These are phyloP conservation scores for Epinotia bilunana DNA, from an alignment of 2,888 invertebrate genomes.

Conservation along the genomic window DNA sequence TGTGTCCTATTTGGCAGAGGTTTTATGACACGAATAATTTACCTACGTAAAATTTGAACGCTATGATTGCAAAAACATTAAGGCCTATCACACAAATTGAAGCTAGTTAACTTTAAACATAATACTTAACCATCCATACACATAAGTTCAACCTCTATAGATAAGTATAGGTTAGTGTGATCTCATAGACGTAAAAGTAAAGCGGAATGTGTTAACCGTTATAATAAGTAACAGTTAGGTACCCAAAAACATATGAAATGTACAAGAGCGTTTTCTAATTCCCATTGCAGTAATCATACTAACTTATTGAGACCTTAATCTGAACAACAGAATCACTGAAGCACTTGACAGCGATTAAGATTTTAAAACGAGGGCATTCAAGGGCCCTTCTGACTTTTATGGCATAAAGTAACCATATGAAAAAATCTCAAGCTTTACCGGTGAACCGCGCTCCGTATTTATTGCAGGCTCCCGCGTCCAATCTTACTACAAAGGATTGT, in stretches of 20 bases:
- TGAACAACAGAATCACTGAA: conserved; percentile 18
- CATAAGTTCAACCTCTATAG: conserved; percentile 25
- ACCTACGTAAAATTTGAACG: neutral
- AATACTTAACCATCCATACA: conserved; percentile 17
- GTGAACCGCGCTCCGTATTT: conserved; percentile 8
- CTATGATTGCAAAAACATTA: conserved; percentile 19
- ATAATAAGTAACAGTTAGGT: conserved; percentile 33
- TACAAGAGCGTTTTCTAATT: neutral
- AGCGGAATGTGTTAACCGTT: conserved; percentile 37
- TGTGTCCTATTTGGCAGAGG: too few species aligned
- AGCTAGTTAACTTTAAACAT: conserved; percentile 11
- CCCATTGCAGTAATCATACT: conserved; percentile 15
- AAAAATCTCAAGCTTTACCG: conserved; percentile 35
- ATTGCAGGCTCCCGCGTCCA: conserved; percentile 14
- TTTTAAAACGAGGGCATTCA: conserved; percentile 17
- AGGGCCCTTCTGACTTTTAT: conserved; percentile 25
- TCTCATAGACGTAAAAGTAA: conserved; percentile 39
- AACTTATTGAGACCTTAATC: conserved; percentile 13
- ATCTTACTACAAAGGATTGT: conserved; percentile 23
- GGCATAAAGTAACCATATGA: conserved; percentile 29
- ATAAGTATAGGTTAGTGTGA: conserved; percentile 22
- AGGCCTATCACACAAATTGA: conserved; percentile 3
- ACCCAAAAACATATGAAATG: conserved; percentile 34
- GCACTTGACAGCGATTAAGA: conserved; percentile 23
- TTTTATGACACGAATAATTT: conserved; percentile 26